These are phyloP conservation scores for Creontiades dilutus DNA, from an alignment of 2,888 invertebrate species.

Conservation along the genomic window DNA sequence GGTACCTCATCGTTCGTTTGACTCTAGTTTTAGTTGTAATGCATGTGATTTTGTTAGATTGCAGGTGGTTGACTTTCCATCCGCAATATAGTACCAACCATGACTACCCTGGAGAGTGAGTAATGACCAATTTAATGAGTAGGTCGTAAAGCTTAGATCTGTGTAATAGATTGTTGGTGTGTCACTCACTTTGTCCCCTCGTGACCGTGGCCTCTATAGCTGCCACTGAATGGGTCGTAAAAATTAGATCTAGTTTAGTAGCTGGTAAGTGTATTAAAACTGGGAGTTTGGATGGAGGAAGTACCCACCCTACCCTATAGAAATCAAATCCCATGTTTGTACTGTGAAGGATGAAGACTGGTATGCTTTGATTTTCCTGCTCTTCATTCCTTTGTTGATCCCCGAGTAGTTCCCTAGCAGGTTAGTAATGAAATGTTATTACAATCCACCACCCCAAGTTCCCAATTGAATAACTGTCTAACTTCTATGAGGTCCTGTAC, in stretches of 20 bases:
- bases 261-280: background rate
- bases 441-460: too few species aligned
- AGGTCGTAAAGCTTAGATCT: constrained; percentile 40
- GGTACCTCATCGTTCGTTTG: background rate
- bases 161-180: constrained; percentile 38
- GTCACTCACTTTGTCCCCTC: constrained; percentile 9
- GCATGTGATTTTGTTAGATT: constrained; percentile 55
- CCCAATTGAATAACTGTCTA: too few species aligned
- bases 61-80: constrained; percentile 60
- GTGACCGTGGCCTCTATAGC: background rate
- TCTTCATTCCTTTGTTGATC: too few species aligned
- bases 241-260: too few species aligned
- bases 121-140: constrained; percentile 31
- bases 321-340: too few species aligned
- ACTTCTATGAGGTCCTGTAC: too few species aligned
- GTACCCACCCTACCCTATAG: too few species aligned
- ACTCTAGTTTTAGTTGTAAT: constrained; percentile 32
- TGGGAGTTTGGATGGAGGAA: background rate
- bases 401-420: too few species aligned
- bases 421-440: too few species aligned
- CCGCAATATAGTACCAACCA: constrained; percentile 18
- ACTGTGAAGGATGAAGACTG: too few species aligned
- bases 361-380: too few species aligned
- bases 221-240: too few species aligned
- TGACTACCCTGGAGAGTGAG: constrained; percentile 65